Evolutionary conservation across 1,140 invertebrate species (phyloP).

Genomic region (Orius insidiosus): DNA sequence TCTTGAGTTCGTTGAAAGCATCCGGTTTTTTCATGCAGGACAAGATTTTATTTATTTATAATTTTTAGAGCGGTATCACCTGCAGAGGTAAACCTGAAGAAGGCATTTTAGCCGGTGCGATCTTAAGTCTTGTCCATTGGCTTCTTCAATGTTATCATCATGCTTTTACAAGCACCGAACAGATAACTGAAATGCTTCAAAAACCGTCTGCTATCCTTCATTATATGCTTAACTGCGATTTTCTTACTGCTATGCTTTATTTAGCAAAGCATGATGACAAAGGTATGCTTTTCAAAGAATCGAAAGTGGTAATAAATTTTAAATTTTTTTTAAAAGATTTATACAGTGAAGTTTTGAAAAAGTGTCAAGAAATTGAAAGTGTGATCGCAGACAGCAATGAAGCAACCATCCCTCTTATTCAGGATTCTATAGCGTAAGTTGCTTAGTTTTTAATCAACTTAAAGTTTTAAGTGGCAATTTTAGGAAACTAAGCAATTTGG

Average conservation of each 20-base stretch:
- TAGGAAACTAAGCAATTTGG: slow-evolving; percentile 21
- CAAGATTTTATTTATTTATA: slow-evolving; percentile 12
- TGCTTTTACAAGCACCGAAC: slow-evolving; percentile 21
- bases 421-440: slow-evolving; percentile 18
- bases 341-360: slow-evolving; percentile 47
- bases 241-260: slow-evolving; percentile 64
- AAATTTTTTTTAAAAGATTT: slow-evolving; percentile 28
- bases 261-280: slow-evolving; percentile 56
- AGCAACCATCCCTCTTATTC: slow-evolving; percentile 26
- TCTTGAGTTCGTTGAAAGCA: slow-evolving; percentile 67
- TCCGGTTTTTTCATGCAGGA: slow-evolving; percentile 38
- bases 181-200: slow-evolving; percentile 37
- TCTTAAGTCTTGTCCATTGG: slow-evolving; percentile 63
- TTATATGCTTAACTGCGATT: slow-evolving; percentile 52
- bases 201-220: slow-evolving; percentile 50
- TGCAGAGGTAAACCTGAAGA: slow-evolving; percentile 65
- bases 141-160: slow-evolving; percentile 59
- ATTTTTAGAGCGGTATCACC: slow-evolving; percentile 34
- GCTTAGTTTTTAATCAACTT: neutral
- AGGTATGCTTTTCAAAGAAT: slow-evolving; percentile 23
- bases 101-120: slow-evolving; percentile 50
- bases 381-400: slow-evolving; percentile 37
- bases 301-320: neutral
- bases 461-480: neutral
- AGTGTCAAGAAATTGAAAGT: slow-evolving; percentile 51